These are phyloP conservation scores for Lissonota sp. DNA, from an alignment of 2,888 invertebrate genomes.

Conservation along the genomic window DNA sequence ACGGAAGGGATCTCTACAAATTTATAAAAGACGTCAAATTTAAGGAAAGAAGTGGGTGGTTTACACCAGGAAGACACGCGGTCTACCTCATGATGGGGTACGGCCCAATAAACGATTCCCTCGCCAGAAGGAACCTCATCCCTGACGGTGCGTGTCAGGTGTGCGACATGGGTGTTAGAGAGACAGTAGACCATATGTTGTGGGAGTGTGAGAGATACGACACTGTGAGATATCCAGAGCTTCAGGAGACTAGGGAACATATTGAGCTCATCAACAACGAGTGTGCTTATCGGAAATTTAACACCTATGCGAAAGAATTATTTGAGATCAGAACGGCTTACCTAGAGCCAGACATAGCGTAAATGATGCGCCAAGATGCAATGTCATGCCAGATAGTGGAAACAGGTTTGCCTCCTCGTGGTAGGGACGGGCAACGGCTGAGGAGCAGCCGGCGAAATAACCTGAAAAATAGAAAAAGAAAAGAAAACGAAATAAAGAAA, in stretches of 20 bases:
- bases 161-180: background rate
- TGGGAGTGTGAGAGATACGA: background rate
- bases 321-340: background rate
- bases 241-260: background rate
- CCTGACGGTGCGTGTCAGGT: background rate
- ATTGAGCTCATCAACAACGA: background rate
- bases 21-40: background rate
- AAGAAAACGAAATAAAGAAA: no score
- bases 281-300: background rate
- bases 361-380: background rate
- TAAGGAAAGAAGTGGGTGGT: background rate
- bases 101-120: background rate
- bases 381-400: background rate
- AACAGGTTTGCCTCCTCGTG: constrained; percentile 6
- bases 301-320: background rate
- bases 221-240: background rate
- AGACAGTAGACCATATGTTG: background rate
- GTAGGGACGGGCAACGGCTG: constrained; percentile 24
- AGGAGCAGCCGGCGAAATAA: background rate
- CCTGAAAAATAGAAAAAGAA: no score
- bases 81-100: constrained; percentile 1
- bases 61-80: background rate
- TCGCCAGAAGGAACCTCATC: background rate
- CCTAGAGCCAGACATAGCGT: background rate
- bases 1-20: background rate